Base-by-base conservation (phyloP, 2,797 vertebrate genomes). In the Microctenopoma lineatum region DNA sequence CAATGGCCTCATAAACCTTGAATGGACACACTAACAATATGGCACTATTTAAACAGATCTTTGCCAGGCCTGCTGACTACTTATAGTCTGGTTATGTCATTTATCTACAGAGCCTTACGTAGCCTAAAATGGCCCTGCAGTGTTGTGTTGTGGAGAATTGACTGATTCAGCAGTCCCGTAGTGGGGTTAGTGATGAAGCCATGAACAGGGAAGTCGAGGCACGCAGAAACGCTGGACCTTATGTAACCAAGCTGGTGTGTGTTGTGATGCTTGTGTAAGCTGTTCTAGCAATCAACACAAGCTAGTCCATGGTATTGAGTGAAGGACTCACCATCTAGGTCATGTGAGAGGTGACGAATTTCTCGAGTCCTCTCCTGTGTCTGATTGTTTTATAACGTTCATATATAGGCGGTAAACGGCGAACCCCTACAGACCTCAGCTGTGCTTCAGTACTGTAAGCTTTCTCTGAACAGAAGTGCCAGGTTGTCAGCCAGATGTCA, bases 241-340 rank as follows among this genome's bases (percentile, higher is more conserved):
- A 84, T 86, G 74, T 91, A 90, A 92, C 75, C 75, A 70, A 68
- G 75, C 83, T 79, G 65, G 75, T 88, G 73, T 70, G 77, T 87
- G 78, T 84, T 81, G 76, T 74, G 82, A 75, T 82, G 81, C 85
- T 88, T 90, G 87, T 87, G 72, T 87, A 87, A 89, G 82, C 79
- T 66, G 73, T 75, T 87, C 73, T 80, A 67, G 70, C 73, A 60
- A 68, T 73, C 66, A 57, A 53, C 62, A 62, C 64, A 58, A 59
- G 36, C 77, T 59, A 32, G 70, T 48, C 21, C 26, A 18, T 69
- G 64, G 70, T 64, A 57, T 60, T 26, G 53, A 13, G 29, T 64
- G 69, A 70, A 32, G 62, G 44, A 38, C n/a, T 67, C 12, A 5
- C 52, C 41, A 34, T 61, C 46, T 48, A 47, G 47, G 15, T 63